A percentile compares a stretch with the other conserved stretches of the same genome.
These are phyloP conservation scores for Cloeon dipterum DNA, from an alignment of 2,888 invertebrate genomes.

Conservation along the genomic window DNA sequence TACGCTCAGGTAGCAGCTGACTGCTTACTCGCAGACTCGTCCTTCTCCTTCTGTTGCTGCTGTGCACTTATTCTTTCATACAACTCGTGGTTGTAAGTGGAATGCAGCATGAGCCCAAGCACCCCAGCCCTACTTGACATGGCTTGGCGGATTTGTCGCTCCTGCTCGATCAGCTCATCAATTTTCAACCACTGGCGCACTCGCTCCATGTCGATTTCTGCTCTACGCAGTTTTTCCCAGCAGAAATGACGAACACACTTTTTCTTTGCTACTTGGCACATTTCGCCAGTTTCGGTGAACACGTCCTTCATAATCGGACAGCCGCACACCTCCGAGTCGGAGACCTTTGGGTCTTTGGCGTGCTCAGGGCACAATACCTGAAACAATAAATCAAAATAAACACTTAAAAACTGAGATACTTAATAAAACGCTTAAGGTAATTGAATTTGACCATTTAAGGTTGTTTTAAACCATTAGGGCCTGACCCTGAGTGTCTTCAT, in stretches of 20 bases:
- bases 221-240: slow-evolving; percentile 86
- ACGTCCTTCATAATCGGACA: slow-evolving; percentile 71
- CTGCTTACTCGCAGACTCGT: no score
- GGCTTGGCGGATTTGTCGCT: slow-evolving; percentile 52
- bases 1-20: no score
- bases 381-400: no score
- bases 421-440: no score
- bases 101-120: slow-evolving; percentile 84
- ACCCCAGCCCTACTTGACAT: slow-evolving; percentile 71
- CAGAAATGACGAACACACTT: slow-evolving; percentile 76
- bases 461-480: no score
- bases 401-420: no score
- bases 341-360: slow-evolving; percentile 79
- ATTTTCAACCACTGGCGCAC: slow-evolving; percentile 70
- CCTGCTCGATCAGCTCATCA: slow-evolving; percentile 85
- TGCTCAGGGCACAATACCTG: slow-evolving; percentile 99
- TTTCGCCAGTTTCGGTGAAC: slow-evolving; percentile 63
- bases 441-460: no score
- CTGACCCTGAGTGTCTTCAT: no score
- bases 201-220: slow-evolving; percentile 83
- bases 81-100: slow-evolving; percentile 83
- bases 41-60: slow-evolving; percentile 21
- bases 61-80: slow-evolving; percentile 45
- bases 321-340: slow-evolving; percentile 74
- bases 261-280: slow-evolving; percentile 74